Base-by-base conservation (phyloP, 2,888 invertebrate species). In the Erebia ligea region DNA sequence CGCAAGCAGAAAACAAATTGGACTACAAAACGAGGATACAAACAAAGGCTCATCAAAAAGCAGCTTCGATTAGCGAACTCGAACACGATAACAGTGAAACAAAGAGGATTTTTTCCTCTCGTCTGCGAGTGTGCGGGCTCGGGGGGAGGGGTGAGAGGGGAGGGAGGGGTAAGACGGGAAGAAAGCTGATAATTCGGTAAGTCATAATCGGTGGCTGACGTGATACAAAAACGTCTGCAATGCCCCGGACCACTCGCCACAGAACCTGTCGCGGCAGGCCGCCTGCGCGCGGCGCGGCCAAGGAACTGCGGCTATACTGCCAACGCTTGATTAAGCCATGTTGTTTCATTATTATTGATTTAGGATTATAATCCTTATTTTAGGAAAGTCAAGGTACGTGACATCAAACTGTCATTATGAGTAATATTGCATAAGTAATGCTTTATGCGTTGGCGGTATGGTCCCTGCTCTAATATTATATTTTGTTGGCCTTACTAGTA, bases 121-220 rank as follows among this genome's bases (percentile, higher is more conserved):
- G 17, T 63, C 63, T 50, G 71, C 62, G 62, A 34, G 59, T 9
- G 45, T 19, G 61, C 13, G 9, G 25, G 62, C 13, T 11, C 9
- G 40, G 40, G 17, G 40, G 1, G 17, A 11, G 11, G 61, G 17
- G 34, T 4, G 0, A 42, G 42, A 40, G 25, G 66, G 68, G 40
- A 59, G 42, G 56, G 54, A 25, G 59, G 59, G 1, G 15, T 40
- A 40, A 57, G 25, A 42, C 70, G 50, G 67, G 71, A 68, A 69
- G 68, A 69, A 58, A 74, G 66, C 70, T 71, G 74, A 72, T 75
- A 72, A 75, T 75, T 75, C 71, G 74, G 75, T 74, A 74, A 74
- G 69, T 74, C 73, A 71, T 75, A 74, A 73, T 68, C 74, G 70
- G 73, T 66, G 75, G 76, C 69, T 65, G 71, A 71, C 68, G 68